Evolutionary conservation across 2,888 invertebrate species (phyloP), one percentile per base, ranked within the genome.

Genomic region (Epistrophella euchroma): DNA sequence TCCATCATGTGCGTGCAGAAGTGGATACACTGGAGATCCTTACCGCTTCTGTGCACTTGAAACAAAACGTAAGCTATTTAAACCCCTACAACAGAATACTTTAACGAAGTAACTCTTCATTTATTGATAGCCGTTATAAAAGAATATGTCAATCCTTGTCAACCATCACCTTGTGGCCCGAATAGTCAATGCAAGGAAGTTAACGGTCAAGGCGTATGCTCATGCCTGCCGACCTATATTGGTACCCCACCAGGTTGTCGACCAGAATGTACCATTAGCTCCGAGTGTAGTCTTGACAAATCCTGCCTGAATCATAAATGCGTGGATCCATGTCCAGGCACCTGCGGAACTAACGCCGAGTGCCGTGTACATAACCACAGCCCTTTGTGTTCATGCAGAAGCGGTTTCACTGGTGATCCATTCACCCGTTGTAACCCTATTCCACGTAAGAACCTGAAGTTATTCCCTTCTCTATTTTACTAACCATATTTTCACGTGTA

Each of bases 171-270:
- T 0, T 96, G 96, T 90, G 96, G 96, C 2, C 95, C 96, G n/a
- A 96, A 96, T 90, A 96, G 96, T 90, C 96, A 96, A 91, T 97
- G 97, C 90, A 94, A 95, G 89, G 93, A 94, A 79, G 91, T 94
- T 0, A 96, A 96, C 89, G 94, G 94, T 47, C 94, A 95, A 93
- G 94, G 95, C 7, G 94, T 95, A 0, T 96, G 96, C 89, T 93
- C 94, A 73, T 96, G 96, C 89, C 93, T 94, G 45, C 93, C 94
- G 62, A 94, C 94, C 40, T 95, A 94, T 89, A 93, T 94, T 52
- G 96, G 96, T 62, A 94, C 94, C 92, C 95, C 96, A 4, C 97
- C 97, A 1, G 94, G 95, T 15, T 97, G 97, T 90, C 93, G 94
- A 84, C 95, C 95, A 0, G 95, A 96, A 91, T 96, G 95, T 90